These are phyloP conservation scores for Caradrina clavipalpis DNA, from an alignment of 2,888 invertebrate species.

Conservation along the genomic window DNA sequence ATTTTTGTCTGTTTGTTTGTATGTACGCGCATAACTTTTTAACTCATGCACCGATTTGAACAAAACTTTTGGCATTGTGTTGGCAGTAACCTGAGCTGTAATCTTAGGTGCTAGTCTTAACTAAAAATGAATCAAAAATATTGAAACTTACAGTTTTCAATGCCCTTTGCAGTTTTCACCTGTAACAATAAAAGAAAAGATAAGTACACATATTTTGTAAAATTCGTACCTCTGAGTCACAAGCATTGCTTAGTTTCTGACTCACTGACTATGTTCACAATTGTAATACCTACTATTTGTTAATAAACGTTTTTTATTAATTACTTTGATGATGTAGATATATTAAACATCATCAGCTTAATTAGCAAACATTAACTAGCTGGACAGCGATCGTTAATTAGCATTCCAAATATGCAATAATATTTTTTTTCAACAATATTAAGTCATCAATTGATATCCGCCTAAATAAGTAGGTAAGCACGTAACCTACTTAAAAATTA, in stretches of 20 bases:
- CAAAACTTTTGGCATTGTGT: too few species aligned
- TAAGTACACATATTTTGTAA: background rate
- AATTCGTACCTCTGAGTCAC: too few species aligned
- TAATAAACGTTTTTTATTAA: too few species aligned
- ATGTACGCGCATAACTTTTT: too few species aligned
- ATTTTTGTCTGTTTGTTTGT: too few species aligned
- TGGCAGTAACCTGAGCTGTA: too few species aligned
- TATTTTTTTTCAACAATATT: background rate
- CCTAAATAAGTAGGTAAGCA: background rate
- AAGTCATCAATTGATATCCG: slow-evolving; percentile 22
- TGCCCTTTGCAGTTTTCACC: slow-evolving; percentile 38
- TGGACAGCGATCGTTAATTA: slow-evolving; percentile 27
- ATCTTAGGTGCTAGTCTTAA: too few species aligned
- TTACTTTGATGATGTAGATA: slow-evolving; percentile 7
- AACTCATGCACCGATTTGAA: too few species aligned
- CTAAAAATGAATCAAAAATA: background rate
- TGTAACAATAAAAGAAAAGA: slow-evolving; percentile 42
- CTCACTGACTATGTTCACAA: too few species aligned
- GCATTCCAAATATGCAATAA: slow-evolving; percentile 14
- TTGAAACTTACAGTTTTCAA: slow-evolving; percentile 49
- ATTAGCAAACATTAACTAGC: slow-evolving; percentile 36
- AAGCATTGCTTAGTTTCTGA: too few species aligned
- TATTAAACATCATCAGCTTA: slow-evolving; percentile 6
- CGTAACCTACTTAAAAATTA: background rate
- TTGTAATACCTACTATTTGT: too few species aligned